phyloP scores from a whole-genome alignment of 2,797 vertebrate species.

The Ctenosaura bakeri region DNA sequence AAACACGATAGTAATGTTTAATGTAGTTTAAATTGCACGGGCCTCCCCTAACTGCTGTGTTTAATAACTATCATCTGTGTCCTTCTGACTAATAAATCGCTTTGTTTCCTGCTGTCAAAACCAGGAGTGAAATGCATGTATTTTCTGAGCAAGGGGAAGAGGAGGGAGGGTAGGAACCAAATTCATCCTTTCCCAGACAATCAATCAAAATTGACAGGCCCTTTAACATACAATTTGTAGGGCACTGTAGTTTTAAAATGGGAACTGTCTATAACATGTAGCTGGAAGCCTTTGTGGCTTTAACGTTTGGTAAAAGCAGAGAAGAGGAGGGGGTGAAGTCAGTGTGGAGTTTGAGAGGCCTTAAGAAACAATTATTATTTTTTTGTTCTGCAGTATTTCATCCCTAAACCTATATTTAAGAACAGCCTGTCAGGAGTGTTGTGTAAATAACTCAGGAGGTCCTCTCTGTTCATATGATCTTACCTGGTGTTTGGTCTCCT shows the following conservation, averaged over 20 bases:
- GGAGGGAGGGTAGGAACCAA: constrained; percentile 83
- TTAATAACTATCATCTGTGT: constrained; percentile 89
- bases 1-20: constrained; percentile 54
- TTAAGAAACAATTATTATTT: constrained; percentile 37
- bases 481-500: background rate
- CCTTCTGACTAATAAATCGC: constrained; percentile 78
- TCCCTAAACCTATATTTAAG: constrained; percentile 21
- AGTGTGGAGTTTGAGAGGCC: background rate
- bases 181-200: constrained; percentile 88
- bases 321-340: constrained; percentile 25
- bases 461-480: background rate
- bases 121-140: constrained; percentile 80
- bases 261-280: constrained; percentile 85
- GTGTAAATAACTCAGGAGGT: constrained; percentile 19
- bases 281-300: constrained; percentile 83
- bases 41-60: constrained; percentile 80
- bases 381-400: constrained; percentile 30
- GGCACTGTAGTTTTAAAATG: constrained; percentile 86
- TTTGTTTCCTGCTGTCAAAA: constrained; percentile 76
- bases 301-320: constrained; percentile 60
- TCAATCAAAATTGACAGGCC: constrained; percentile 92
- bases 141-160: constrained; percentile 82
- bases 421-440: background rate
- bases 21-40: constrained; percentile 50
- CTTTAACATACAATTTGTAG: constrained; percentile 87